Evolutionary conservation across 2,797 vertebrate genomes (phyloP).

Genomic region (Rhynchotus rufescens): DNA sequence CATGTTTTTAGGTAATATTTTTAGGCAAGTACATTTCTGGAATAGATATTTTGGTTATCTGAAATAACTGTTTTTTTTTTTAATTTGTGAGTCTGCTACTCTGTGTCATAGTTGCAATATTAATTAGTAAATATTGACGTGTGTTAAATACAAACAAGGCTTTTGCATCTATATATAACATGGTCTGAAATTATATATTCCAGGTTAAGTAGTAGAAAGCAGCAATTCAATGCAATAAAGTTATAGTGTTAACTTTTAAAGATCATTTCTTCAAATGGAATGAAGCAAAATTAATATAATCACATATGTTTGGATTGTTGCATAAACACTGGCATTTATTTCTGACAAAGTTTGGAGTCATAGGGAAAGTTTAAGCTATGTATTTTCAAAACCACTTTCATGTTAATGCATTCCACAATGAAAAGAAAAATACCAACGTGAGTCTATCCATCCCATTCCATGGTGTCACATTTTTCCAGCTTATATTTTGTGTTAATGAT

Average conservation of each 20-base stretch:
- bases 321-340: background rate
- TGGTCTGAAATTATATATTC: background rate
- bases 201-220: background rate
- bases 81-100: background rate
- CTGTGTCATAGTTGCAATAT: background rate
- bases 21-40: background rate
- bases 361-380: background rate
- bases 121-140: background rate
- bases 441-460: background rate
- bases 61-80: background rate
- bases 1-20: conserved; percentile 83
- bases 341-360: background rate
- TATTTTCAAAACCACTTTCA: background rate
- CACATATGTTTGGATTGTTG: background rate
- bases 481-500: background rate
- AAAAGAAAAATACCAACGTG: background rate
- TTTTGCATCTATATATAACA: background rate
- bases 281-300: background rate
- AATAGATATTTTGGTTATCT: background rate
- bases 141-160: background rate
- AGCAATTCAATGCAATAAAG: background rate
- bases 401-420: background rate
- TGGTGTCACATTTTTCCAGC: background rate
- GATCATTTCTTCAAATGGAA: conserved; percentile 5
- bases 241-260: background rate